phyloP scores from a whole-genome alignment of 1,140 invertebrate genomes.

The Octopus bimaculoides region DNA sequence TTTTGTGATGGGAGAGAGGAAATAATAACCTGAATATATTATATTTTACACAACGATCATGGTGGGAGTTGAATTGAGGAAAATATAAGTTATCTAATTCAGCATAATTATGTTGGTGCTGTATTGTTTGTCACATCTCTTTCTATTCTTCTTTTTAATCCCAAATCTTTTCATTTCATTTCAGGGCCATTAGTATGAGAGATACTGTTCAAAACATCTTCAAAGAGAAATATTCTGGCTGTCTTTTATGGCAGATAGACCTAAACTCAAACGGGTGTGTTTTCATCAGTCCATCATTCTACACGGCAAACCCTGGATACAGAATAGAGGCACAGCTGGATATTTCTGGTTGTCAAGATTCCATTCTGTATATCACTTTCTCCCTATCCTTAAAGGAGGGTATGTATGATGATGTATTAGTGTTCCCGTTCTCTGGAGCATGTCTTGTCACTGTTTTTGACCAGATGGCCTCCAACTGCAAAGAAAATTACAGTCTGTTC shows the following conservation, averaged over 20 bases:
- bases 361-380: neutral
- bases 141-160: neutral
- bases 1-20: too few species aligned
- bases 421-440: neutral
- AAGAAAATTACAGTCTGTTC: neutral
- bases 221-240: neutral
- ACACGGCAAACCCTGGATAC: neutral
- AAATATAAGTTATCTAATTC: too few species aligned
- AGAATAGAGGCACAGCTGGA: neutral
- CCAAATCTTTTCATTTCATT: neutral
- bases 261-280: neutral
- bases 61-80: too few species aligned
- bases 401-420: neutral
- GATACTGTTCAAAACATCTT: neutral
- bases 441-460: conserved; percentile 1
- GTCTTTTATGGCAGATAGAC: neutral
- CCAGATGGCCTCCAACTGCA: neutral
- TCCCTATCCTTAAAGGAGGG: neutral
- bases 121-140: too few species aligned
- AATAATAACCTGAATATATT: too few species aligned
- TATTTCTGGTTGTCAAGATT: neutral
- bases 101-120: too few species aligned
- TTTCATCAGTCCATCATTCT: neutral
- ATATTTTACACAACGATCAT: too few species aligned
- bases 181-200: neutral